Base-by-base conservation (phyloP, 1,140 invertebrate species). In the Leptinotarsa undecemlineata region DNA sequence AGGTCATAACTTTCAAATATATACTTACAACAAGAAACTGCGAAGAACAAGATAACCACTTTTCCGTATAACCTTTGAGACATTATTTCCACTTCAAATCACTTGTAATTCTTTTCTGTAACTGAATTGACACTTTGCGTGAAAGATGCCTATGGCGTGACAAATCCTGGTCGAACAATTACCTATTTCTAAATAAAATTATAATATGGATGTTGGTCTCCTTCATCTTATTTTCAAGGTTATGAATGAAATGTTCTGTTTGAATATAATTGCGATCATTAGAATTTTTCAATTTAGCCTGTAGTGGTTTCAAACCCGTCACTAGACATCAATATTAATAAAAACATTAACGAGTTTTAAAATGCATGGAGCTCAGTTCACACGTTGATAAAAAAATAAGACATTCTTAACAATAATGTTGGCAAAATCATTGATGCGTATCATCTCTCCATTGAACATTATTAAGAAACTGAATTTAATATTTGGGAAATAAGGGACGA, bases 181-280 rank as follows among this genome's bases (percentile, higher is more conserved):
- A 71, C 23, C 48, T 71, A 61, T 61, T 61, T 60, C 48, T 48
- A 61, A 71, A 61, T 26, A 71, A 21, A 71, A 71, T 61, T 68
- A 61, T 61, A 71, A 47, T 47, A 71, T 71, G 15, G 69, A 71
- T 71, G 69, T 71, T 71, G 69, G 69, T 71, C 69, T 33, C 69
- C 69, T 71, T 71, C 69, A 71, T 71, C 69, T 71, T 61, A 71
- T 71, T 71, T 23, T 71, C 69, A 71, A 71, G 69, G 69, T 71
- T 62, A 62, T 33, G 26, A 71, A 61, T 71, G 23, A 71, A 71
- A 71, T 71, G 69, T 71, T 71, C 69, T 71, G 21, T 69, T 71
- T 71, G 57, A 71, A 21, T 15, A 61, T 71, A 71, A 71, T 71
- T 71, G 57, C 69, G 23, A 26, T 62, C 69, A 71, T 71, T 71